phyloP scores from a whole-genome alignment of 2,797 vertebrate species.

The Dendrocincla fuliginosa region DNA sequence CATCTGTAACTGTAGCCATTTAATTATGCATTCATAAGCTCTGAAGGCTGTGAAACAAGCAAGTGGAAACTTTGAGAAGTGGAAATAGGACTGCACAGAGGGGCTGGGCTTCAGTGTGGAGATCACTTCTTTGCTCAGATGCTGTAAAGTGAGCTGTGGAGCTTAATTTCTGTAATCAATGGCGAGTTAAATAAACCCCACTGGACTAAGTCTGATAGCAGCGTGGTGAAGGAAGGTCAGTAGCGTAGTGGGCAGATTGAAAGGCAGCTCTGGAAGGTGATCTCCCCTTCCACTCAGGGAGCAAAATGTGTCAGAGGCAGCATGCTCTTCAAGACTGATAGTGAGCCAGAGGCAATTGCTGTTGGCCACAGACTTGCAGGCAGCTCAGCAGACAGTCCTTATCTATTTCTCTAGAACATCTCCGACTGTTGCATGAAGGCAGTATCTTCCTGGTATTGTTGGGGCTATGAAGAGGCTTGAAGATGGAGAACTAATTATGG shows the following conservation, averaged over 20 bases:
- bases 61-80: constrained; percentile 25
- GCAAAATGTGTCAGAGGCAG: background rate
- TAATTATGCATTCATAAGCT: background rate
- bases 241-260: background rate
- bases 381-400: background rate
- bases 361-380: background rate
- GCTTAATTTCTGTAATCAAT: background rate
- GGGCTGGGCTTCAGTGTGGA: background rate
- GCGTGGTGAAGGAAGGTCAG: background rate
- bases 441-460: background rate
- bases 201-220: background rate
- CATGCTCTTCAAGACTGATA: accelerated
- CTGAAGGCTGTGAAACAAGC: background rate
- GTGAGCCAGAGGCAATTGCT: background rate
- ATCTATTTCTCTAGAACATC: background rate
- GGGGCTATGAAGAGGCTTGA: background rate
- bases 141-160: background rate
- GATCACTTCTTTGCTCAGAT: background rate
- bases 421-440: background rate
- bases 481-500: background rate
- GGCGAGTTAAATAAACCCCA: background rate
- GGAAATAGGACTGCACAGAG: background rate
- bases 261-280: background rate
- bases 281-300: background rate
- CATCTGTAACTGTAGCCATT: background rate